phyloP scores from a whole-genome alignment of 2,888 invertebrate species.

The Drosophila kambysellisi region DNA sequence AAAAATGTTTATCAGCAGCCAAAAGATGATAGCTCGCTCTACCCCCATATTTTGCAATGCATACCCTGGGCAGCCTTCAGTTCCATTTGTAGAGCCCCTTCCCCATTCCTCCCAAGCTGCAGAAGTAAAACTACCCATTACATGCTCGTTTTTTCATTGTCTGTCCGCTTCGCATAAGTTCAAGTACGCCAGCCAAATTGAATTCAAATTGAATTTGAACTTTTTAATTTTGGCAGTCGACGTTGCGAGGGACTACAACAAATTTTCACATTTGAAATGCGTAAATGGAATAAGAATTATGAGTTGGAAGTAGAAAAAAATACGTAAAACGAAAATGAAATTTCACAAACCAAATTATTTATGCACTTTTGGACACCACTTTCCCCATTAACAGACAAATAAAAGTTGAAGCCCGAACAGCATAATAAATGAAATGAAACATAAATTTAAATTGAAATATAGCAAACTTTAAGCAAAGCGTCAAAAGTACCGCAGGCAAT shows the following conservation, averaged over 20 bases:
- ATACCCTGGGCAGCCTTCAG: conserved; percentile 6
- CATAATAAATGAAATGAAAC: conserved; percentile 68
- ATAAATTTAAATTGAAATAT: conserved; percentile 69
- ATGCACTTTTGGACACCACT: conserved; percentile 74
- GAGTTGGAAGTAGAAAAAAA: conserved; percentile 44
- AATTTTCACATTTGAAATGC: conserved; percentile 68
- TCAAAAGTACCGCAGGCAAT: conserved; percentile 46
- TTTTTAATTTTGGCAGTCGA: conserved; percentile 81
- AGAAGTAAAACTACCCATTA: conserved; percentile 64
- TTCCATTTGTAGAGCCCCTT: not conserved
- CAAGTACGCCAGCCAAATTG: conserved; percentile 77
- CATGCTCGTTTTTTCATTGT: conserved; percentile 47
- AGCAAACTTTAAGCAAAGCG: conserved; percentile 44
- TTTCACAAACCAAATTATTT: conserved; percentile 77
- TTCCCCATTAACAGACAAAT: conserved; percentile 57
- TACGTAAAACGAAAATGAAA: conserved; percentile 65
- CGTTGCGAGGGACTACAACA: conserved; percentile 27
- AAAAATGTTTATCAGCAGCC: conserved; percentile 1
- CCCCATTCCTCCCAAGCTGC: not conserved
- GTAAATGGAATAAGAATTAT: conserved; percentile 76
- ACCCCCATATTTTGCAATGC: not conserved
- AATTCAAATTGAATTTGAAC: conserved; percentile 85
- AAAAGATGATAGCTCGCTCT: not conserved
- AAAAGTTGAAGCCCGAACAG: conserved; percentile 33
- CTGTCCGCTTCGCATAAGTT: conserved; percentile 57